Evolutionary conservation across 2,797 vertebrate genomes (phyloP), one percentile per base, ranked within the genome.

Genomic region (Pygocentrus nattereri): DNA sequence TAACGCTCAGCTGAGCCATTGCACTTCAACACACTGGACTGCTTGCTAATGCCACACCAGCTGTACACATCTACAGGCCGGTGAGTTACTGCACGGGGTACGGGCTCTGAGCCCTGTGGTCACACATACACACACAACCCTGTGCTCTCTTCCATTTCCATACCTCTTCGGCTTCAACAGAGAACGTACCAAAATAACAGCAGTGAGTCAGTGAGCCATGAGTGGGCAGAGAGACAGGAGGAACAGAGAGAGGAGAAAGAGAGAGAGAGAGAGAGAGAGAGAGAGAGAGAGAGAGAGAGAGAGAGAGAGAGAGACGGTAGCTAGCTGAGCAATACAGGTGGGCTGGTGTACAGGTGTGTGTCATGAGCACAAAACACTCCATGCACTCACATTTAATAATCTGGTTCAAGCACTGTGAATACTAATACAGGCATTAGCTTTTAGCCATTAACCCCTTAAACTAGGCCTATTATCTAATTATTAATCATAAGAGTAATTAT

Each of bases 141-240:
- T 76, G 59, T 13, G 56, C 73, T 71, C 81, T 79, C 41, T 68
- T 12, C n/a, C 73, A 72, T 74, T 81, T 81, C 67, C 54, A 84
- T 65, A 62, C 54, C 49, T 27, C 41, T 78, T 80, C 69, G 56
- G 76, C 71, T 84, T 59, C 31, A 84, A 68, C 25, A 47, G 4
- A 74, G 73, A 81, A 70, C 27, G 19, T 49, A 81, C 76, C 70
- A 83, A 88, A 88, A 88, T 85, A 88, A 85, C 81, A 73, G 79
- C 64, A 49, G 75, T 85, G 85, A 88, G 78, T 88, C 85, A 88
- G 82, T 75, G 67, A 80, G 58, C 73, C 27, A 73, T 82, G 52
- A 84, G 87, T 88, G 74, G 84, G 85, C 80, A 73, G 75, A 77
- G 71, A 83, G 61, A 80, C 49, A 74, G 58, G 25, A 69, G 31